phyloP scores from a whole-genome alignment of 2,113 vertebrate genomes.

The Sciurus niger region DNA sequence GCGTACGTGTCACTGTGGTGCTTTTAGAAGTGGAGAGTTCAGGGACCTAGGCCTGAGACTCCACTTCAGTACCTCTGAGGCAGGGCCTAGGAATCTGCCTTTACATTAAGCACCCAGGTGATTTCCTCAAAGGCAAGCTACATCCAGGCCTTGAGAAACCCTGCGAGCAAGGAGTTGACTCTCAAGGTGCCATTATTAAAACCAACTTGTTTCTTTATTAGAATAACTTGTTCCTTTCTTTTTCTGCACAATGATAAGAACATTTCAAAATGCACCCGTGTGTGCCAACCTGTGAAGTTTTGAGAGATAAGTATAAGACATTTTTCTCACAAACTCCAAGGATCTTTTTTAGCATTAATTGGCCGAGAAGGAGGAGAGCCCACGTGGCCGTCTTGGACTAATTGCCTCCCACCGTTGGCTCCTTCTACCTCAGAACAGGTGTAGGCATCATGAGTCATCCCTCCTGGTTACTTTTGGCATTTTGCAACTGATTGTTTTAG shows the following conservation, averaged over 20 bases:
- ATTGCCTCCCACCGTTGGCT: conserved; percentile 51
- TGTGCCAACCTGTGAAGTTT: conserved; percentile 17
- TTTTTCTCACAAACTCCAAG: conserved; percentile 46
- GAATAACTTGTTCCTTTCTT: not conserved
- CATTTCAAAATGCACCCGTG: not conserved
- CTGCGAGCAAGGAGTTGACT: not conserved
- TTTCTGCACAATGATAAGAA: not conserved
- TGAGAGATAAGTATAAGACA: not conserved
- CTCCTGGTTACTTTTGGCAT: conserved; percentile 75
- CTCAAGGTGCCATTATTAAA: not conserved
- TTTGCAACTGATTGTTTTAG: conserved; percentile 80
- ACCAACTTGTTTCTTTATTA: not conserved
- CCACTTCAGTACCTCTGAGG: not conserved
- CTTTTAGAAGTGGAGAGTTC: not conserved
- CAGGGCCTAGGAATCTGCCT: not conserved
- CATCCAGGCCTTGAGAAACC: not conserved
- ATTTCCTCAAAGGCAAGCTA: not conserved
- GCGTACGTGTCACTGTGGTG: not conserved
- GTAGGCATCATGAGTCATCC: conserved; percentile 68
- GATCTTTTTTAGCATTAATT: conserved; percentile 72
- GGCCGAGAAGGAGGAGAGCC: conserved; percentile 44
- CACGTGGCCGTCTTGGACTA: conserved; percentile 36
- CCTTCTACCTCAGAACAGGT: conserved; percentile 73
- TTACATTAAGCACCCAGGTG: not conserved
- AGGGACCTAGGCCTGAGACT: not conserved